phyloP scores from a whole-genome alignment of 2,888 invertebrate genomes.

The Drosophila falleni region DNA sequence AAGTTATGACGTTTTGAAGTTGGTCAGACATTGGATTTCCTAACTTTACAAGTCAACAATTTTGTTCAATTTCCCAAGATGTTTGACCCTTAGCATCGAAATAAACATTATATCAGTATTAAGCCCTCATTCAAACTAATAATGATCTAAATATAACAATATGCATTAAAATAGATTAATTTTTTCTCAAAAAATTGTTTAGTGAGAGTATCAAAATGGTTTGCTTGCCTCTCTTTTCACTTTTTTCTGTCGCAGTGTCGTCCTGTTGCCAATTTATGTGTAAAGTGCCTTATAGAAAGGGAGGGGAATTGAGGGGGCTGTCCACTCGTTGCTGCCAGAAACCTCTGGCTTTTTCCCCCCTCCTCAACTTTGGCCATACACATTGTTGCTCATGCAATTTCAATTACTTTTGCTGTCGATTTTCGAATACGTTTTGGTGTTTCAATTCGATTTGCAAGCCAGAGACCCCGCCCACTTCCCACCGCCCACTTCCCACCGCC shows the following conservation, averaged over 20 bases:
- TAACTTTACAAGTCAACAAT: no score
- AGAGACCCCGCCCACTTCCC: slow-evolving; percentile 42
- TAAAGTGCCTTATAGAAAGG: slow-evolving; percentile 34
- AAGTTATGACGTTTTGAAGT: no score
- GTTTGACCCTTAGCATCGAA: no score
- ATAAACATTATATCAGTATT: no score
- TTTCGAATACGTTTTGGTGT: slow-evolving; percentile 78
- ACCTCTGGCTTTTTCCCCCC: not conserved
- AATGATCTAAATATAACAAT: no score
- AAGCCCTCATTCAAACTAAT: not conserved
- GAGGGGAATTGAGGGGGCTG: slow-evolving; percentile 24
- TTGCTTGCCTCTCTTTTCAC: not conserved
- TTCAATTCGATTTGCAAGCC: slow-evolving; percentile 77
- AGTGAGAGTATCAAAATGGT: slow-evolving; percentile 20
- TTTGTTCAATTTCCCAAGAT: no score
- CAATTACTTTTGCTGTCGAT: slow-evolving; percentile 82
- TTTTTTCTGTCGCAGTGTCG: slow-evolving; percentile 50
- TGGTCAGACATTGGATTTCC: no score
- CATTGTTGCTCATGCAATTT: slow-evolving; percentile 83
- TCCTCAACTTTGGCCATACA: slow-evolving; percentile 32
- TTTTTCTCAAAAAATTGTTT: no score
- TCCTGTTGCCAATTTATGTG: slow-evolving; percentile 71
- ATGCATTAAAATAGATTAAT: no score
- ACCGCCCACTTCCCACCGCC: slow-evolving; percentile 12
- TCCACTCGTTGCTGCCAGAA: slow-evolving; percentile 37